These are phyloP conservation scores for Phaonia tiefii DNA, from an alignment of 2,888 invertebrate genomes.

Conservation along the genomic window DNA sequence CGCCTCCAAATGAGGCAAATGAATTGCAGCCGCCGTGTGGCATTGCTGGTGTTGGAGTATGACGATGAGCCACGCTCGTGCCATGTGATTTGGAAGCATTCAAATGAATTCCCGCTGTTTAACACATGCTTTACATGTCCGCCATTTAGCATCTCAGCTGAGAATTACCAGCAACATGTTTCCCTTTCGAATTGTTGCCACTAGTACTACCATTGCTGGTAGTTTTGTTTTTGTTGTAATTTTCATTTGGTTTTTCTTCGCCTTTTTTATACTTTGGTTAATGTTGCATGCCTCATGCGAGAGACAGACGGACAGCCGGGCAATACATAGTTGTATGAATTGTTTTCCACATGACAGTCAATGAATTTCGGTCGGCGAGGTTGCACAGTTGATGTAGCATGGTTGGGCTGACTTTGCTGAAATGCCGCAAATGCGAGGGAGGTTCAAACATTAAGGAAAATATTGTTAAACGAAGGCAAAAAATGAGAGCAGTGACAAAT, in stretches of 20 bases:
- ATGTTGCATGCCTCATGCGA: constrained; percentile 34
- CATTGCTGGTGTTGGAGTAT: constrained; percentile 12
- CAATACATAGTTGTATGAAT: constrained; percentile 6
- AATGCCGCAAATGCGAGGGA: no score
- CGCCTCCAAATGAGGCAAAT: constrained; percentile 35
- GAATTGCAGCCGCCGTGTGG: background rate
- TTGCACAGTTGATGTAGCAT: constrained; percentile 13
- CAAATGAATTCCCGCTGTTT: constrained; percentile 64
- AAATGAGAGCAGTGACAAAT: no score
- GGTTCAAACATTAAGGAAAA: no score
- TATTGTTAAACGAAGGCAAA: no score
- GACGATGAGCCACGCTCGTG: constrained; percentile 50
- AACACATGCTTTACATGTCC: constrained; percentile 62
- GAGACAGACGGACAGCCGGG: background rate
- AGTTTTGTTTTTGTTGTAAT: constrained; percentile 14
- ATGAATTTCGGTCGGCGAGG: constrained; percentile 26
- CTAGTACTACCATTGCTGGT: constrained; percentile 2
- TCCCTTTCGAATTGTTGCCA: constrained; percentile 36
- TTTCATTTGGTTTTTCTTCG: constrained; percentile 29
- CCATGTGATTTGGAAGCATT: constrained; percentile 43
- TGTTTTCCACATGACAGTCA: constrained; percentile 33
- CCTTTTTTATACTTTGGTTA: constrained; percentile 31
- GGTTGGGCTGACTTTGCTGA: background rate
- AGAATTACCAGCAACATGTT: constrained; percentile 41
- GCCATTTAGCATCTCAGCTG: constrained; percentile 49